Conservation (phyloP, 2,797 vertebrate genomes). For the Erethizon dorsatum region DNA sequence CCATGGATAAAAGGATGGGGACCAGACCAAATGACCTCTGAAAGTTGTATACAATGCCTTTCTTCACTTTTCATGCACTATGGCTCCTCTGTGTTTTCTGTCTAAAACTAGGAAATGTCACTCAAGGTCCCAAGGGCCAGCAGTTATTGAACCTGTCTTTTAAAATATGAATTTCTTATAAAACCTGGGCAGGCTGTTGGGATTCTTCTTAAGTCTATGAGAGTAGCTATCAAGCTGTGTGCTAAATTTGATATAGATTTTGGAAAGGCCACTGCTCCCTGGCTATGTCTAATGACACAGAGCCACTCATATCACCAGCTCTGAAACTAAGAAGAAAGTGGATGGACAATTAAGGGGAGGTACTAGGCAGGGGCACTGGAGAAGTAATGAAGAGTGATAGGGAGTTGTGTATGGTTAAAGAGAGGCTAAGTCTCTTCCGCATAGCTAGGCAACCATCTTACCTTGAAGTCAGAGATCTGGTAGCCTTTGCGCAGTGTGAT, state of each 20-base stretch:
- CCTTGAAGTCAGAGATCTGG: conserved; percentile 95
- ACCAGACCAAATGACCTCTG: background rate
- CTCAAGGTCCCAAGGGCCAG: background rate
- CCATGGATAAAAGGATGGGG: background rate
- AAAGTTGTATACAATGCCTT: background rate
- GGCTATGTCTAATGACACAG: background rate
- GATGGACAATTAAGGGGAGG: background rate
- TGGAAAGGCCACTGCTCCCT: background rate
- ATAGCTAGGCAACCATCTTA: conserved; percentile 70
- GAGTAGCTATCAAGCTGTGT: background rate
- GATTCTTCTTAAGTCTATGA: background rate
- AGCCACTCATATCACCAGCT: background rate
- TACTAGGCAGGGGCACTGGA: background rate
- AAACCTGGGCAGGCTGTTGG: background rate
- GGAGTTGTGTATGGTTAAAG: background rate
- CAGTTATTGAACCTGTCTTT: background rate
- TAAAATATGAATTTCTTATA: background rate
- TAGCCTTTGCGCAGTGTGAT: conserved; percentile 97
- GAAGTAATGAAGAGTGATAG: background rate
- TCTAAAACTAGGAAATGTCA: conserved; percentile 31
- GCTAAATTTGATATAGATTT: background rate
- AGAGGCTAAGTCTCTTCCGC: background rate
- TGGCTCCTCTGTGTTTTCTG: background rate
- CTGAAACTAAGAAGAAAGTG: background rate
- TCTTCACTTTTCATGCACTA: background rate